Evolutionary conservation across 2,113 vertebrate genomes (phyloP), one percentile per base, ranked within the genome.

Genomic region (Ardeotis arabs): DNA sequence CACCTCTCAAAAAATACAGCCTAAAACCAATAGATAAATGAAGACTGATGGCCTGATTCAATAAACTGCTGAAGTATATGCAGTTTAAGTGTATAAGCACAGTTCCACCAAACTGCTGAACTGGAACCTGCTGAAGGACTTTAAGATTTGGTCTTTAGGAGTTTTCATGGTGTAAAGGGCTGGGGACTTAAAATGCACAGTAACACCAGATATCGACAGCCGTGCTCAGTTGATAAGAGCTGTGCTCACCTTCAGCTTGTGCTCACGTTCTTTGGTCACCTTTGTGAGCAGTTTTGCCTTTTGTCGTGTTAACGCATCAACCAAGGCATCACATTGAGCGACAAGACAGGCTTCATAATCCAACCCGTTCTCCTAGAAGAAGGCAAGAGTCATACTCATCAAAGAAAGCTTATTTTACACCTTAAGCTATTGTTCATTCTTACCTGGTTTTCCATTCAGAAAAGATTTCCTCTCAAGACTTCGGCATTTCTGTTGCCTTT

Each of bases 211-310:
- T 62, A 47, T 14, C 35, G 53, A 13, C 53, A 89, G 58, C 59
- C 3, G 6, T 19, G 28, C 45, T 59, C 52, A 45, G 59, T 58
- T 64, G 35, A 56, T 37, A 62, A 89, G 56, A 84, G 41, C n/a
- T 67, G 41, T 2, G 59, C 98, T 95, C 85, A 99, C 99, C 99
- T 99, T 99, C 70, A 99, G 96, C 68, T 99, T 99, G 98, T 99
- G 99, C 83, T 99, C 99, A 52, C 99, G 98, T 97, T 99, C 99
- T 97, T 99, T 99, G 75, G 99, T 99, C 97, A 99, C 99, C 97
- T 99, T 99, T 82, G 99, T 99, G 97, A 99, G 99, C 88, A 99
- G 98, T 90, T 99, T 99, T 94, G 99, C 99, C 96, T 99, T 99
- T 97, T 99, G 99, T 72, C 99, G 98, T 2, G 99, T 99, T 93